Conservation (phyloP, 2,888 invertebrate genomes). For the Leucophora obtusa region DNA sequence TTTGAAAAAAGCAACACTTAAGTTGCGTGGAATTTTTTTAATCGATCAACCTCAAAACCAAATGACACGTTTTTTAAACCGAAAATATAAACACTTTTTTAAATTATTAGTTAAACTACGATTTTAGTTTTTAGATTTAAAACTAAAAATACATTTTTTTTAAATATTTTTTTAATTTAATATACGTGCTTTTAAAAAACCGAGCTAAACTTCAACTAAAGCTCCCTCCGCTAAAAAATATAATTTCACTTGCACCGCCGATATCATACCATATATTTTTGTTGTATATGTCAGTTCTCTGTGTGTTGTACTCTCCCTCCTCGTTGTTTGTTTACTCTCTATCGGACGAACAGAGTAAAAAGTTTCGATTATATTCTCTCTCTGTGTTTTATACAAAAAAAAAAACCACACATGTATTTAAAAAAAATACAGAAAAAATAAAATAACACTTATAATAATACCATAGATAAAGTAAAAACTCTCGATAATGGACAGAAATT, state of each 20-base stretch:
- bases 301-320: no score
- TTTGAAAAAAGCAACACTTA: not conserved
- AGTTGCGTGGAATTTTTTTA: not conserved
- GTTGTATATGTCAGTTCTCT: not conserved
- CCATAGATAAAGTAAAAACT: not conserved
- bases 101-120: constrained; percentile 8
- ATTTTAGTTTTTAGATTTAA: constrained; percentile 23
- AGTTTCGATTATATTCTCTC: constrained; percentile 20
- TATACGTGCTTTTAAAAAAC: constrained; percentile 64
- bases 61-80: constrained; percentile 49
- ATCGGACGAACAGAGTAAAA: not conserved
- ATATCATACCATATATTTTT: constrained; percentile 35
- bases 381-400: not conserved
- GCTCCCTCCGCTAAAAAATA: constrained; percentile 58
- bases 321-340: not conserved
- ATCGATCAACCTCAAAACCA: constrained; percentile 29
- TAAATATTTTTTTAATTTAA: constrained; percentile 30
- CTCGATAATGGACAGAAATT: not conserved
- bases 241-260: constrained; percentile 60
- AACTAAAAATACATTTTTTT: constrained; percentile 2
- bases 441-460: constrained; percentile 27
- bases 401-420: constrained; percentile 15
- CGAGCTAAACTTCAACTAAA: constrained; percentile 65
- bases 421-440: constrained; percentile 1
- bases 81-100: constrained; percentile 16